Percentiles rank a stretch among this genome's conserved stretches.
Conservation (phyloP, 1,140 invertebrate species). For the Oreohelix idahoensis region DNA sequence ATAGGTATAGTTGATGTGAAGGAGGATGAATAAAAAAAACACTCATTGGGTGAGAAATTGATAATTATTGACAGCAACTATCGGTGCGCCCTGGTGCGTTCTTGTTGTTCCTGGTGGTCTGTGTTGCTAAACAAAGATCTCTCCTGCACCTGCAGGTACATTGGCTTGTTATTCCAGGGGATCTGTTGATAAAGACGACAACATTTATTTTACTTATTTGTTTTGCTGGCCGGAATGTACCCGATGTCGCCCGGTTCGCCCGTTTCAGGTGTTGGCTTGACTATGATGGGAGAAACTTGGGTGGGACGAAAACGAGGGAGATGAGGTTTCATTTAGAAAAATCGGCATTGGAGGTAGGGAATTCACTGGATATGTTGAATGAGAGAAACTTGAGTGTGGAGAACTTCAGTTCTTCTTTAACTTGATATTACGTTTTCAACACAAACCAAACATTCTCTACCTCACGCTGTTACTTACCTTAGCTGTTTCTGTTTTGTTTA, state of each 20-base stretch:
- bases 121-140: slow-evolving; percentile 14
- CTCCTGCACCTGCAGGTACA: neutral
- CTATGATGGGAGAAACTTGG: neutral
- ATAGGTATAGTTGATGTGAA: no score
- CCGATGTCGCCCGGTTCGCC: neutral
- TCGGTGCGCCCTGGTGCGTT: neutral
- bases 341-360: neutral
- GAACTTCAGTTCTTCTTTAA: no score
- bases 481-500: no score
- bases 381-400: no score
- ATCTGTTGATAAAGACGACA: slow-evolving; percentile 4
- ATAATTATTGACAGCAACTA: slow-evolving; percentile 24
- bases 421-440: no score
- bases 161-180: neutral
- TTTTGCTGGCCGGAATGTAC: neutral
- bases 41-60: neutral
- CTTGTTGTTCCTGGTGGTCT: slow-evolving; percentile 8
- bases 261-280: slow-evolving; percentile 1
- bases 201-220: slow-evolving; percentile 10
- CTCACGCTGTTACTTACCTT: no score
- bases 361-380: neutral
- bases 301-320: neutral
- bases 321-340: neutral
- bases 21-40: neutral
- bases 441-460: no score